Conservation (phyloP, 2,113 vertebrate genomes). For the Cephalopterus ornatus region DNA sequence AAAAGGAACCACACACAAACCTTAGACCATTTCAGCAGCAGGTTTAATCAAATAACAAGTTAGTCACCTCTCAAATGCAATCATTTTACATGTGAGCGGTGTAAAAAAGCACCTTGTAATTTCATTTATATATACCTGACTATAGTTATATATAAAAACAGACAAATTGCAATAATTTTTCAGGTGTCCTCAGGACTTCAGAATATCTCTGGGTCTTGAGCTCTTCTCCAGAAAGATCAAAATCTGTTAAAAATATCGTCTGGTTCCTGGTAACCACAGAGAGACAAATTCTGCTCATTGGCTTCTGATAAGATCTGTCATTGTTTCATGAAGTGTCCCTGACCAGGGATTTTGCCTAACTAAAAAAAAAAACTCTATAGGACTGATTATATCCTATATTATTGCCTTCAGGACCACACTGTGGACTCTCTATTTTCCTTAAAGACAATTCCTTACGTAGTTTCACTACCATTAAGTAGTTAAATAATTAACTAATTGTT, state of each 20-base stretch:
- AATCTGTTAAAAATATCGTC: background rate
- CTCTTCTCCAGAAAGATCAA: background rate
- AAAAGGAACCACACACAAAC: background rate
- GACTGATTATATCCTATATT: background rate
- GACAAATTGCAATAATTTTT: background rate
- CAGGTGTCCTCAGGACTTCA: background rate
- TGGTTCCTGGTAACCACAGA: background rate
- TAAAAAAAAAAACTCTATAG: background rate
- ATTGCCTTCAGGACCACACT: background rate
- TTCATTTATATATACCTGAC: background rate
- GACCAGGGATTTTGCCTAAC: background rate
- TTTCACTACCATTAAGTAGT: background rate
- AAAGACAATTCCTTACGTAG: background rate
- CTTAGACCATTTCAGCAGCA: background rate
- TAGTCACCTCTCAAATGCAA: background rate
- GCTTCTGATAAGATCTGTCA: background rate
- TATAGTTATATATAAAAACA: background rate
- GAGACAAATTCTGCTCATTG: background rate
- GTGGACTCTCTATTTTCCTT: background rate
- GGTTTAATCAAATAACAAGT: background rate
- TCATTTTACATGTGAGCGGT: background rate
- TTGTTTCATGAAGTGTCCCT: background rate
- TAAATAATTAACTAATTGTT: background rate
- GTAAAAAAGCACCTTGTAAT: rapidly evolving
- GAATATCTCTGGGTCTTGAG: background rate